Percentiles rank a stretch among this genome's conserved stretches.
phyloP scores from a whole-genome alignment of 1,140 invertebrate species.

The Drosophila lacteicornis region DNA sequence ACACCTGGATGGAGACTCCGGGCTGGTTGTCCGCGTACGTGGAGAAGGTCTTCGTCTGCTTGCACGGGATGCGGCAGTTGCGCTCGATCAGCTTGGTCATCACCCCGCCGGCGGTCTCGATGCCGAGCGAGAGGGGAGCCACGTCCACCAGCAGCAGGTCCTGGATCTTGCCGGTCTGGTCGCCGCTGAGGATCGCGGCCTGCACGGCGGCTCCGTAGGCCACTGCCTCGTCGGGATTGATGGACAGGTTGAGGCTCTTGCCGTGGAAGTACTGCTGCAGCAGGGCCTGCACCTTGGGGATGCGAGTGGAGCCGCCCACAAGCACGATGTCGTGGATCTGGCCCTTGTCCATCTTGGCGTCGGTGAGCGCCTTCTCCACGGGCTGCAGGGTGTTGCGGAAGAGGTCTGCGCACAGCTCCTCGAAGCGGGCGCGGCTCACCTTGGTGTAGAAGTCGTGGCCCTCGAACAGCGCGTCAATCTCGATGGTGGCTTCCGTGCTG shows the following conservation, averaged over 20 bases:
- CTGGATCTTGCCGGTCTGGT: conserved; percentile 90
- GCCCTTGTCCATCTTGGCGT: conserved; percentile 91
- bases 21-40: conserved; percentile 91
- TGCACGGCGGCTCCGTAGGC: conserved; percentile 91
- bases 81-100: conserved; percentile 89
- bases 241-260: conserved; percentile 89
- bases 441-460: conserved; percentile 94
- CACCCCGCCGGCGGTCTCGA: conserved; percentile 87
- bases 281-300: conserved; percentile 88
- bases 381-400: conserved; percentile 89
- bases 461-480: conserved; percentile 90
- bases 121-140: conserved; percentile 87
- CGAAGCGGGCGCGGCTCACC: conserved; percentile 93
- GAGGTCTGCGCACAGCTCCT: conserved; percentile 94
- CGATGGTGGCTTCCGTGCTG: conserved; percentile 89
- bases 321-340: conserved; percentile 88
- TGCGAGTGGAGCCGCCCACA: conserved; percentile 88
- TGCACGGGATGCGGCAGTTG: conserved; percentile 88
- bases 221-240: conserved; percentile 93
- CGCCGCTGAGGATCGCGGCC: conserved; percentile 90
- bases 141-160: conserved; percentile 87
- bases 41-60: conserved; percentile 88
- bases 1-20: conserved; percentile 88
- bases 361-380: conserved; percentile 90
- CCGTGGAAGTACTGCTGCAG: conserved; percentile 88